Evolutionary conservation across 2,888 invertebrate genomes (phyloP).

Genomic region (Cheilosia urbana): DNA sequence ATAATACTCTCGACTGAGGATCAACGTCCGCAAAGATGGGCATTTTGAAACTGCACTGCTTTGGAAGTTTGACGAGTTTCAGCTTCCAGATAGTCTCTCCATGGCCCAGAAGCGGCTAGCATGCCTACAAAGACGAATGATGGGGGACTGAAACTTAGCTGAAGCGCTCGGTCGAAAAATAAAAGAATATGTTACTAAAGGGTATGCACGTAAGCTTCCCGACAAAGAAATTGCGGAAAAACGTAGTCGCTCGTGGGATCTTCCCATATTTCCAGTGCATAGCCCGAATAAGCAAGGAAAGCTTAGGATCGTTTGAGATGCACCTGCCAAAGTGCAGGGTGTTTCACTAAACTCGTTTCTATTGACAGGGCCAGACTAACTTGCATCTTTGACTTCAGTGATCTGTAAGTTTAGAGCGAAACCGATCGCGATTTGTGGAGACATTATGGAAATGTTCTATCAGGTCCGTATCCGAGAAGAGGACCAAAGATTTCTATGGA

Average conservation of each 20-base stretch:
- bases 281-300: conserved; percentile 67
- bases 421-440: conserved; percentile 77
- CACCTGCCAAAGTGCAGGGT: background rate
- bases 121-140: conserved; percentile 68
- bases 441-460: conserved; percentile 36
- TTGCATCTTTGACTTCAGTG: conserved; percentile 69
- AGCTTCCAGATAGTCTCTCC: conserved; percentile 75
- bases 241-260: conserved; percentile 26
- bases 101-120: conserved; percentile 65
- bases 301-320: too few species aligned
- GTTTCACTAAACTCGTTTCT: too few species aligned
- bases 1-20: background rate
- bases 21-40: background rate
- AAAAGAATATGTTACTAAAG: conserved; percentile 39
- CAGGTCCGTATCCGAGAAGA: conserved; percentile 11
- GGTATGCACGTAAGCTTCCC: too few species aligned
- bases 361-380: conserved; percentile 69
- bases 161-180: conserved; percentile 53
- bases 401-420: conserved; percentile 78
- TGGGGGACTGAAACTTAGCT: conserved; percentile 31
- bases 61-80: conserved; percentile 67
- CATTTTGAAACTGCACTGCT: conserved; percentile 48
- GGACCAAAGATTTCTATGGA: conserved; percentile 77
- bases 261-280: conserved; percentile 26
- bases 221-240: too few species aligned